Percentiles rank a stretch among this genome's conserved stretches.
Conservation (phyloP, 2,888 invertebrate genomes). For the Eustalomyia histrio region DNA sequence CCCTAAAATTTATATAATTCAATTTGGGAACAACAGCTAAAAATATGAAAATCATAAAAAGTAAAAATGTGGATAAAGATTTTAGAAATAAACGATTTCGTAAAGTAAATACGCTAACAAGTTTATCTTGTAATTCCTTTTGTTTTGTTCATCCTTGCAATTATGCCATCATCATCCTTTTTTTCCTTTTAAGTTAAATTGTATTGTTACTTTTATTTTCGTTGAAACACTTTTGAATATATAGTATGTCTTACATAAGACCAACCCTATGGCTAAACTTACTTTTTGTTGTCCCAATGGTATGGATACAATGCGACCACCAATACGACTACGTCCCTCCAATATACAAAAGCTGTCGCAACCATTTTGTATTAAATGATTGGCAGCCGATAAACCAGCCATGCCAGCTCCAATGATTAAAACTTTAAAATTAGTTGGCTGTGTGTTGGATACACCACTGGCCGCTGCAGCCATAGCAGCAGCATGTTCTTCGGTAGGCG, state of each 20-base stretch:
- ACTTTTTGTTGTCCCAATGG: constrained; percentile 83
- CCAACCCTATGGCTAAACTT: constrained; percentile 50
- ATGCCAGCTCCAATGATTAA: constrained; percentile 90
- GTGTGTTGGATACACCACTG: constrained; percentile 47
- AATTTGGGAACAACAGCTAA: neutral
- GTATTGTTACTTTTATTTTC: constrained; percentile 4
- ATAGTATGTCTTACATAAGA: constrained; percentile 59
- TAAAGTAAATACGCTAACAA: neutral
- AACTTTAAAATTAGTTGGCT: constrained; percentile 82
- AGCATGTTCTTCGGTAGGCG: constrained; percentile 72
- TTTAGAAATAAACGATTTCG: neutral
- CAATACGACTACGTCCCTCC: constrained; percentile 89
- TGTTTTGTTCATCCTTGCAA: neutral
- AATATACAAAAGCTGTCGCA: constrained; percentile 88
- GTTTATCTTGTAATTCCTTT: neutral
- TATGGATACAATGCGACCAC: constrained; percentile 89
- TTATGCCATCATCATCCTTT: constrained; percentile 20
- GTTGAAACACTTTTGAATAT: neutral
- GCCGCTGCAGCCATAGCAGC: constrained; percentile 58
- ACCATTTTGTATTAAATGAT: constrained; percentile 89
- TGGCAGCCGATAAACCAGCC: constrained; percentile 91
- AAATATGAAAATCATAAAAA: neutral
- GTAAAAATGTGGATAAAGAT: neutral
- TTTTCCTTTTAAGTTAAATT: constrained; percentile 68
- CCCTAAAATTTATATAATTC: constrained; percentile 4